phyloP scores from a whole-genome alignment of 2,888 invertebrate species.

The Nomada ferruginata region DNA sequence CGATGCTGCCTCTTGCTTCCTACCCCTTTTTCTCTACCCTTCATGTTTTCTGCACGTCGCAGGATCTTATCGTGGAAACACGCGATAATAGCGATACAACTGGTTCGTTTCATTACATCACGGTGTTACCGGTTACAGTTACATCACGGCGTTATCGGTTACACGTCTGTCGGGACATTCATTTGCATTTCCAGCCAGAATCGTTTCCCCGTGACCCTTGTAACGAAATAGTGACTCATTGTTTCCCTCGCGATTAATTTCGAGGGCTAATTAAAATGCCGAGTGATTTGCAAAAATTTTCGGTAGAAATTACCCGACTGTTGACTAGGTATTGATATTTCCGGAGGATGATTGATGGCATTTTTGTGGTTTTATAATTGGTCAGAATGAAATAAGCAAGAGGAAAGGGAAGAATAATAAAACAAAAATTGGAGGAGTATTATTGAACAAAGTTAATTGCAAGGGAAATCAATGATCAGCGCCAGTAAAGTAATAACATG shows the following conservation, averaged over 20 bases:
- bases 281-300: conserved; percentile 38
- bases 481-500: neutral
- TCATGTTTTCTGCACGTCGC: conserved; percentile 25
- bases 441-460: neutral
- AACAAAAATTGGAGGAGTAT: neutral
- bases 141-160: conserved; percentile 61
- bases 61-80: conserved; percentile 52
- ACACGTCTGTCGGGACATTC: conserved; percentile 32
- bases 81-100: conserved; percentile 55
- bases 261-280: conserved; percentile 25
- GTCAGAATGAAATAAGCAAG: neutral
- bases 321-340: neutral
- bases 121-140: conserved; percentile 58
- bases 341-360: neutral
- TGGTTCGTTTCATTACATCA: conserved; percentile 57
- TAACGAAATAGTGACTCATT: conserved; percentile 51
- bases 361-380: neutral
- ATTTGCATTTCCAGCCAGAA: conserved; percentile 50
- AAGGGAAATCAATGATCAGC: neutral
- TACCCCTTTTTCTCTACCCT: neutral
- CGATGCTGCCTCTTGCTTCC: neutral
- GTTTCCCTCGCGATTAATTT: conserved; percentile 12
- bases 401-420: neutral
- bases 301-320: neutral
- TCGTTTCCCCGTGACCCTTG: conserved; percentile 25